Percentiles rank a stretch among this genome's conserved stretches.
Evolutionary conservation across 2,113 vertebrate genomes (phyloP).

Genomic region (Callocephalon fimbriatum): DNA sequence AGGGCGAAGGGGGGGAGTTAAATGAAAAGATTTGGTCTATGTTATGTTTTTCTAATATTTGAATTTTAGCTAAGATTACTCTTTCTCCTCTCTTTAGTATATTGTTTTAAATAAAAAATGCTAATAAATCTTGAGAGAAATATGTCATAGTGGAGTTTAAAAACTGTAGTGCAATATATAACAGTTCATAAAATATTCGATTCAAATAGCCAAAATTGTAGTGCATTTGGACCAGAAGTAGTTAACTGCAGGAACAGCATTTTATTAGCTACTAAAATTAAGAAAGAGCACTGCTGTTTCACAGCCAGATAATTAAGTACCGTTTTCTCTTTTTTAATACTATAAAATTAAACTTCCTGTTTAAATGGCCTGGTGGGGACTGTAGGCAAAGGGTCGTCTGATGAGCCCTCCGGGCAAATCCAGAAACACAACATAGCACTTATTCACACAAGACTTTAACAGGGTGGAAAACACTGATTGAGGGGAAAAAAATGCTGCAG

Average conservation of each 20-base stretch:
- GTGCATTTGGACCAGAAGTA: constrained; percentile 80
- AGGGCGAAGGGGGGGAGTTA: neutral
- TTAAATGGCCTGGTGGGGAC: constrained; percentile 81
- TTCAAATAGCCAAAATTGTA: constrained; percentile 71
- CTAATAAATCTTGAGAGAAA: constrained; percentile 85
- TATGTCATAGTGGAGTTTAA: constrained; percentile 82
- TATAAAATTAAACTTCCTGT: constrained; percentile 90
- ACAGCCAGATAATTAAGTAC: constrained; percentile 87
- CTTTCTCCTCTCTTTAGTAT: constrained; percentile 82
- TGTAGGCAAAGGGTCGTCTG: constrained; percentile 73
- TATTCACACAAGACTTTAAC: constrained; percentile 78
- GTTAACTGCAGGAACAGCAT: constrained; percentile 81
- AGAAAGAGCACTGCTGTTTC: constrained; percentile 85
- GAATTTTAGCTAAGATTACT: constrained; percentile 79
- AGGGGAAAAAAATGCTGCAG: constrained; percentile 67
- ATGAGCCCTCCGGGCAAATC: constrained; percentile 77
- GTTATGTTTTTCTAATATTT: constrained; percentile 76
- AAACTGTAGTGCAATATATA: constrained; percentile 83
- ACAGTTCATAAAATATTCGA: constrained; percentile 86
- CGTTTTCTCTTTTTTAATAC: constrained; percentile 85
- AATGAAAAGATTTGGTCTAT: constrained; percentile 69
- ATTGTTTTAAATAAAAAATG: constrained; percentile 87
- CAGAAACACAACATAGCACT: constrained; percentile 78
- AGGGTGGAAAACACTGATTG: constrained; percentile 68
- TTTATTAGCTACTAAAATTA: constrained; percentile 88